phyloP scores from a whole-genome alignment of 2,113 vertebrate genomes.

The Anolis carolinensis region DNA sequence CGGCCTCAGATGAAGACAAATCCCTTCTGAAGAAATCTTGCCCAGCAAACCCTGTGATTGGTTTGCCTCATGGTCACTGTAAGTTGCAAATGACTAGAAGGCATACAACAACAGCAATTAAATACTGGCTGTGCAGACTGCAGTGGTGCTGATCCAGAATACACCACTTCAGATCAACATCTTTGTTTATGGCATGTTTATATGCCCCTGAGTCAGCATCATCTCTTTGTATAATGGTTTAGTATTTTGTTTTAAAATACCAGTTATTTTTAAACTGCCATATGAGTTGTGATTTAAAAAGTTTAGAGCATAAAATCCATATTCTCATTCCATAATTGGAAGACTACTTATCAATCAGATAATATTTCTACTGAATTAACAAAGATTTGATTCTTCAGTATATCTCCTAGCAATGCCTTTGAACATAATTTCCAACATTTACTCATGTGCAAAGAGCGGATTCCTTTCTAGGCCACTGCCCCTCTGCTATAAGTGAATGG shows the following conservation, averaged over 20 bases:
- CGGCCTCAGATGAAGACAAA: too few species aligned
- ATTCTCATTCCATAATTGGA: background rate
- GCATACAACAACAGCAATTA: too few species aligned
- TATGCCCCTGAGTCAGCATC: background rate
- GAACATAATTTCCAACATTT: background rate
- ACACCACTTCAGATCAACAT: too few species aligned
- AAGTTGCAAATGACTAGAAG: too few species aligned
- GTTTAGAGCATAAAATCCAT: background rate
- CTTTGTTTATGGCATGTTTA: too few species aligned
- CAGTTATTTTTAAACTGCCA: background rate
- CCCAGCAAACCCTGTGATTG: too few species aligned
- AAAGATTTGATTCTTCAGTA: background rate
- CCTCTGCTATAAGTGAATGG: background rate
- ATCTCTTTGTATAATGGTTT: background rate
- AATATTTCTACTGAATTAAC: background rate
- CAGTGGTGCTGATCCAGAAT: too few species aligned
- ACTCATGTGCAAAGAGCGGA: too few species aligned
- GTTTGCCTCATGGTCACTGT: too few species aligned
- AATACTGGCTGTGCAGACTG: too few species aligned
- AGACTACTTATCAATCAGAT: background rate
- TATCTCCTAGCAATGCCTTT: background rate
- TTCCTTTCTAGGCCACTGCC: background rate
- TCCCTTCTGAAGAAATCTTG: too few species aligned
- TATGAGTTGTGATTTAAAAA: background rate
- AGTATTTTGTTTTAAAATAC: background rate